phyloP scores from a whole-genome alignment of 2,888 invertebrate species.

The Hydrotaea cyrtoneurina region DNA sequence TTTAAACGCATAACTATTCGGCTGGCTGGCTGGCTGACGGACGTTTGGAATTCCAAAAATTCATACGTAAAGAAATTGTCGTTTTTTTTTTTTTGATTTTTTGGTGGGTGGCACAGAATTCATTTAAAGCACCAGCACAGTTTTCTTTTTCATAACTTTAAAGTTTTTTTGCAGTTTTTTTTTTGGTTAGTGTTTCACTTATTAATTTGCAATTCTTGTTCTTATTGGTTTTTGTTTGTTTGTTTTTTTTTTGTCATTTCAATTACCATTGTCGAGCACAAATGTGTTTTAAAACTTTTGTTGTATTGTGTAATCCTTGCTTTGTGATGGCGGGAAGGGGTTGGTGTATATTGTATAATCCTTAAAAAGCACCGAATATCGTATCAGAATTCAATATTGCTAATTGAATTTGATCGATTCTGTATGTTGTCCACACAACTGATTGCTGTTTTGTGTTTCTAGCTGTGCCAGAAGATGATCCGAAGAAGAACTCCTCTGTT shows the following conservation, averaged over 20 bases:
- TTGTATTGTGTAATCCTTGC: constrained; percentile 66
- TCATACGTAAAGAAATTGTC: background rate
- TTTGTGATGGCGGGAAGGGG: background rate
- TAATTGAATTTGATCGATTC: constrained; percentile 79
- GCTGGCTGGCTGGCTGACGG: background rate
- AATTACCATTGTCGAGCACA: constrained; percentile 77
- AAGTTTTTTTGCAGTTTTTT: background rate
- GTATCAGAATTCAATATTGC: constrained; percentile 78
- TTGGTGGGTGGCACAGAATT: too few species aligned
- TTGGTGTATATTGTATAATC: constrained; percentile 66
- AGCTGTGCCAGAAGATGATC: background rate
- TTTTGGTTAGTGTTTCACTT: constrained; percentile 15
- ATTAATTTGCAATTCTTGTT: constrained; percentile 27
- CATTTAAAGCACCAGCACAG: too few species aligned
- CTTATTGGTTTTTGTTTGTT: constrained; percentile 34
- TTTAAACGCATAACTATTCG: constrained; percentile 32
- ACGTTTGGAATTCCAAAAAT: background rate
- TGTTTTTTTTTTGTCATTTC: constrained; percentile 33
- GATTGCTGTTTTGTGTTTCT: constrained; percentile 50
- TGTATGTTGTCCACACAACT: constrained; percentile 43
- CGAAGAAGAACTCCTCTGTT: constrained; percentile 70
- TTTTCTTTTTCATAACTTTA: too few species aligned
- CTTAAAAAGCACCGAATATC: constrained; percentile 72
- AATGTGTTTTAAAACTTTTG: constrained; percentile 58
- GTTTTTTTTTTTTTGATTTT: too few species aligned